phyloP scores from a whole-genome alignment of 2,113 vertebrate genomes.

The Epinephelus lanceolatus region DNA sequence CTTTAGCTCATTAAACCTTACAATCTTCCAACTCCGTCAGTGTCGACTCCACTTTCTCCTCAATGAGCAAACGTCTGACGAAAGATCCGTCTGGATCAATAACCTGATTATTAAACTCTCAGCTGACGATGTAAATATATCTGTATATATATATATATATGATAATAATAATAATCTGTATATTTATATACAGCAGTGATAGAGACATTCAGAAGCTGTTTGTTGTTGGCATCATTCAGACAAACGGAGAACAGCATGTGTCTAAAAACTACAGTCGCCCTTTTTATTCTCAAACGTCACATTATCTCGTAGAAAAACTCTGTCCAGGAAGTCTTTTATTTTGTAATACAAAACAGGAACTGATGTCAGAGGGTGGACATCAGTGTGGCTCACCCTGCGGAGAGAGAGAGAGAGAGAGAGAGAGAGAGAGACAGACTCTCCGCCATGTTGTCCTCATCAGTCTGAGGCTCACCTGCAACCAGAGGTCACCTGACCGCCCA shows the following conservation, averaged over 20 bases:
- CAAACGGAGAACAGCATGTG: slow-evolving; percentile 76
- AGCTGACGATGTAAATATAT: neutral
- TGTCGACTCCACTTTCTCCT: neutral
- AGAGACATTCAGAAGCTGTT: slow-evolving; percentile 97
- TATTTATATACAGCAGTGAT: slow-evolving; percentile 83
- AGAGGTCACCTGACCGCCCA: neutral
- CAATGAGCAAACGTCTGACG: neutral
- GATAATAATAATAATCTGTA: too few species aligned
- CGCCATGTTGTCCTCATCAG: neutral
- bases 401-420: neutral
- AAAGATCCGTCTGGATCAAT: slow-evolving; percentile 3
- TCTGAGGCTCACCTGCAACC: neutral
- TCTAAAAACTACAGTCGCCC: slow-evolving; percentile 79
- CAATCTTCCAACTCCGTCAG: too few species aligned
- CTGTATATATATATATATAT: too few species aligned
- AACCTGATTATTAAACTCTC: neutral
- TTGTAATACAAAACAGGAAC: slow-evolving; percentile 37
- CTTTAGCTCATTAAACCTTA: too few species aligned
- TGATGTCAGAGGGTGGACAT: slow-evolving; percentile 5
- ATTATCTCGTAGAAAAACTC: slow-evolving; percentile 38
- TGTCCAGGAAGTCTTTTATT: slow-evolving; percentile 50
- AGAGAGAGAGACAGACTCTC: neutral
- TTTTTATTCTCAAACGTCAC: slow-evolving; percentile 88
- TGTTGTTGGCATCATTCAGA: slow-evolving; percentile 92
- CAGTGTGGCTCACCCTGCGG: neutral